Percentiles rank a stretch among this genome's conserved stretches.
These are phyloP conservation scores for Drosophila tani DNA, from an alignment of 1,140 invertebrate genomes.

Conservation along the genomic window DNA sequence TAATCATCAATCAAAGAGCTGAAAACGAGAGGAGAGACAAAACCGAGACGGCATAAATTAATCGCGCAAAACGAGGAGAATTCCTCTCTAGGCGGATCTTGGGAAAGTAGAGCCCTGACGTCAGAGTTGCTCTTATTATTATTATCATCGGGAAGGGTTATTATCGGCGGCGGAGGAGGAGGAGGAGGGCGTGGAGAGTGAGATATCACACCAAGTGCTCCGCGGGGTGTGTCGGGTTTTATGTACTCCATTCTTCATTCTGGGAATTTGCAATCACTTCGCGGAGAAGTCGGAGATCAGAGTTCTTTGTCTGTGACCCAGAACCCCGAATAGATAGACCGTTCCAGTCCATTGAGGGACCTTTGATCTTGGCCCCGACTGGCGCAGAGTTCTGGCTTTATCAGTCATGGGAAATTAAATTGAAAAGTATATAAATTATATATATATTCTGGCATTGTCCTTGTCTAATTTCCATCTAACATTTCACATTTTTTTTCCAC, in stretches of 20 bases:
- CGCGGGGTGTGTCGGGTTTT: not conserved
- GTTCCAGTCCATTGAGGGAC: not conserved
- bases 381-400: not conserved
- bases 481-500: not conserved
- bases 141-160: not conserved
- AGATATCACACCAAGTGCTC: slow-evolving; percentile 5
- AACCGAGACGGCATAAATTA: slow-evolving; percentile 65
- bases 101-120: slow-evolving; percentile 37
- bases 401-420: not conserved
- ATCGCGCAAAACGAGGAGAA: slow-evolving; percentile 47
- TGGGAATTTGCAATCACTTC: slow-evolving; percentile 25
- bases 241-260: not conserved
- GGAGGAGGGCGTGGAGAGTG: slow-evolving; percentile 2
- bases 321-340: not conserved
- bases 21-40: slow-evolving; percentile 17
- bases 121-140: slow-evolving; percentile 2
- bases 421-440: no score
- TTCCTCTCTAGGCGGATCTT: slow-evolving; percentile 13
- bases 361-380: slow-evolving; percentile 2
- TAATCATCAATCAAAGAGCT: slow-evolving; percentile 78
- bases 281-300: slow-evolving; percentile 8
- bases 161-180: slow-evolving; percentile 3
- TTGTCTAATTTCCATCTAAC: not conserved
- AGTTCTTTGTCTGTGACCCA: slow-evolving; percentile 4
- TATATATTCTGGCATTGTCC: no score